phyloP scores from a whole-genome alignment of 2,113 vertebrate species.

The Cyanoderma ruficeps region DNA sequence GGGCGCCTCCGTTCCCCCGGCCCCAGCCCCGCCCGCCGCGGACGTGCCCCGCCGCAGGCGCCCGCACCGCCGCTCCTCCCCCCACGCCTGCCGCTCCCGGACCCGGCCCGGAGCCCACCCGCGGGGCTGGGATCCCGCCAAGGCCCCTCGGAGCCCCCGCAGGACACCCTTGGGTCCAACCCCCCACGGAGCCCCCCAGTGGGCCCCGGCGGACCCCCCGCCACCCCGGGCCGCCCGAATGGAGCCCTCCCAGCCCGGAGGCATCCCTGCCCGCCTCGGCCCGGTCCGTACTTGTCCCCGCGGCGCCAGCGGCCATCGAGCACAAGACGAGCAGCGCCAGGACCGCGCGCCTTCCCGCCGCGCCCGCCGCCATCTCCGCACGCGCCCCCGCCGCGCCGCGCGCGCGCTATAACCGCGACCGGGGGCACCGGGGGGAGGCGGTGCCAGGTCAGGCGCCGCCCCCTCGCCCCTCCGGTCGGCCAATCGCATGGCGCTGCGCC shows the following conservation, averaged over 20 bases:
- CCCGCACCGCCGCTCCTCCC: background rate
- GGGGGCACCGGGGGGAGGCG: background rate
- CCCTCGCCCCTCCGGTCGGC: fast-evolving
- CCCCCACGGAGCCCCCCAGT: background rate
- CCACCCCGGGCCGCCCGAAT: background rate
- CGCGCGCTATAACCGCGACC: background rate
- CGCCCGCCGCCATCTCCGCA: background rate
- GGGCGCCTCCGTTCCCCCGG: background rate
- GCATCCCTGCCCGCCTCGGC: background rate
- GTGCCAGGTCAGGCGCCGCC: fast-evolving
- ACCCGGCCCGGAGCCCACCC: background rate
- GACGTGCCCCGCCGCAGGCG: background rate
- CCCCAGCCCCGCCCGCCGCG: background rate
- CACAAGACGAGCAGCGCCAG: background rate
- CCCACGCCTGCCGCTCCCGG: background rate
- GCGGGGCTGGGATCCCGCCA: background rate
- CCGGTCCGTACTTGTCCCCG: background rate
- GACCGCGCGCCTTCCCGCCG: background rate
- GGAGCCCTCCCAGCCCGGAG: background rate
- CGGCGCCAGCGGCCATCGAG: background rate
- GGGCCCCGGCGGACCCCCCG: background rate
- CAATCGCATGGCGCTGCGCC: background rate
- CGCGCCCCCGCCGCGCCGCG: background rate
- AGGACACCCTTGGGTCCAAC: background rate
- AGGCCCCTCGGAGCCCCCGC: background rate